Evolutionary conservation across 2,888 invertebrate genomes (phyloP).

Genomic region (Rhingia campestris): DNA sequence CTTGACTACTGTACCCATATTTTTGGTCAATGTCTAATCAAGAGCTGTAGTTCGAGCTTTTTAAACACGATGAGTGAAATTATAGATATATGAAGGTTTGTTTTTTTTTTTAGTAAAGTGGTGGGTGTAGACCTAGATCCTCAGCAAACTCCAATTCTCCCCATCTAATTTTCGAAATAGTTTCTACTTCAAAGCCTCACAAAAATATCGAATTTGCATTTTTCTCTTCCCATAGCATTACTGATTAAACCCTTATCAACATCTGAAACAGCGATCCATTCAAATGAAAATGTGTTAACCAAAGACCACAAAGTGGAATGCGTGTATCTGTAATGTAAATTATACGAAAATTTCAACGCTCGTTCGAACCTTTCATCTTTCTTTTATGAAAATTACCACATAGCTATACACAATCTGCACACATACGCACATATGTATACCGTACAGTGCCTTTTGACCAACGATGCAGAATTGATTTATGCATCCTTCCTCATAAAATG

Average conservation of each 20-base stretch:
- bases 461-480: slow-evolving; percentile 58
- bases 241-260: neutral
- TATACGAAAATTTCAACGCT: slow-evolving; percentile 1
- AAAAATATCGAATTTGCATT: too few relatives aligned
- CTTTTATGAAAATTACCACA: slow-evolving; percentile 1
- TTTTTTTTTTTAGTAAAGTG: too few relatives aligned
- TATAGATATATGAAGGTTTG: too few relatives aligned
- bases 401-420: neutral
- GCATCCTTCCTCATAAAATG: slow-evolving; percentile 49
- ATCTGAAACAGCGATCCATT: neutral
- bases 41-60: too few relatives aligned
- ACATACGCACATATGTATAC: neutral
- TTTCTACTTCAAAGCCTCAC: too few relatives aligned
- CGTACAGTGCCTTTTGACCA: slow-evolving; percentile 28
- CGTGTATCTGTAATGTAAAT: neutral
- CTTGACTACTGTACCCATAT: too few relatives aligned
- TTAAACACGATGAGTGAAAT: too few relatives aligned
- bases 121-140: too few relatives aligned
- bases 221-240: neutral
- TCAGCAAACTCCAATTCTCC: too few relatives aligned
- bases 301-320: neutral
- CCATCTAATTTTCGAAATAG: too few relatives aligned
- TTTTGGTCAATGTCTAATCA: too few relatives aligned
- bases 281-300: neutral
- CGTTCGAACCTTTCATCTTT: slow-evolving; percentile 7